Evolutionary conservation across 1,140 invertebrate genomes (phyloP).

Genomic region (Apocrypta bakeri): DNA sequence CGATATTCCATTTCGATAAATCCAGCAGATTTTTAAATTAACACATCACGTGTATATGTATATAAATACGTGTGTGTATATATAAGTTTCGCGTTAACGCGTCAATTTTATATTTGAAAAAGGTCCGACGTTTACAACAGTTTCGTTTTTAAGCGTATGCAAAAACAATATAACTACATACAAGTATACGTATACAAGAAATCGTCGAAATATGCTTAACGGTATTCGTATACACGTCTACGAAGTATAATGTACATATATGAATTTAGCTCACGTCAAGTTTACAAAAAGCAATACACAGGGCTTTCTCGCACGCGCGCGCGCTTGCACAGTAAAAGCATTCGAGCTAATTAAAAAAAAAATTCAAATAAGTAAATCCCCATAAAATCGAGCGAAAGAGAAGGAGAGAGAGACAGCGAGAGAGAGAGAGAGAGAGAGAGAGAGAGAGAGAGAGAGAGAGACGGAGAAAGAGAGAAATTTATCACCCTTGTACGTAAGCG

Average conservation of each 20-base stretch:
- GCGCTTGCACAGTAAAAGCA: background rate
- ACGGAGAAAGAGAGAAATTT: no score
- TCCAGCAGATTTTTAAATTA: background rate
- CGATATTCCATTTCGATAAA: background rate
- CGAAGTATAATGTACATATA: background rate
- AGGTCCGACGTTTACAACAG: background rate
- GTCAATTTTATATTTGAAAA: slow-evolving; percentile 16
- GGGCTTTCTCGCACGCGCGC: no score
- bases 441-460: no score
- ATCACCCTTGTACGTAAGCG: no score
- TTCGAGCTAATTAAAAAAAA: background rate
- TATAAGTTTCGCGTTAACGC: slow-evolving; percentile 7
- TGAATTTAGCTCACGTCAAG: no score
- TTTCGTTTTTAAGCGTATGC: background rate
- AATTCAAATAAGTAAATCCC: background rate
- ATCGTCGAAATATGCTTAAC: background rate
- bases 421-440: no score
- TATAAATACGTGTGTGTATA: background rate
- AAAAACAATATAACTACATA: no score
- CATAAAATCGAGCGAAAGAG: no score
- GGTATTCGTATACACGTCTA: background rate
- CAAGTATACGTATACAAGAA: background rate
- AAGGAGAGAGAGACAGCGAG: no score
- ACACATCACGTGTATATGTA: background rate
- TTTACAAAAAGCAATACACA: no score